Conservation (phyloP, 2,113 vertebrate genomes). For the Leptobrachium ailaonicum region DNA sequence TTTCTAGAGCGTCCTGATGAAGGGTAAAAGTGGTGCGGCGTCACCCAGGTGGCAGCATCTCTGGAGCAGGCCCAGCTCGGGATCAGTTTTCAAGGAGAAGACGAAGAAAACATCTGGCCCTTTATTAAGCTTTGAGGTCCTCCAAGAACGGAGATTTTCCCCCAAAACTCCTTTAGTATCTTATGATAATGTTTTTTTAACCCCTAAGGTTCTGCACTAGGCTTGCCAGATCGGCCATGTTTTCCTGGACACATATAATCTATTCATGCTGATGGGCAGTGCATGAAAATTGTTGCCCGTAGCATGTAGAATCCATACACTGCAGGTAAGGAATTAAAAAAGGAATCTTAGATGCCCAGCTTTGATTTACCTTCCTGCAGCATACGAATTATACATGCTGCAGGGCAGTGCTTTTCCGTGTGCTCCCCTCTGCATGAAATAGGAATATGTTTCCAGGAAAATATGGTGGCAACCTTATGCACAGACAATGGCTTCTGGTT, state of each 20-base stretch:
- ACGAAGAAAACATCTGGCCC: constrained; percentile 24
- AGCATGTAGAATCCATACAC: too few species aligned
- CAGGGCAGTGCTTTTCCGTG: too few species aligned
- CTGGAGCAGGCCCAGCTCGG: constrained; percentile 18
- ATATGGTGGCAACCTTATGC: too few species aligned
- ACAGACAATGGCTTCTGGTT: too few species aligned
- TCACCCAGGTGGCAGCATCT: constrained; percentile 10
- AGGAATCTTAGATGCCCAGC: background rate
- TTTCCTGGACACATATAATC: too few species aligned
- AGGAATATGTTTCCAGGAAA: too few species aligned
- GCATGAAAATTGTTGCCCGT: too few species aligned
- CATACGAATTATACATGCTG: too few species aligned
- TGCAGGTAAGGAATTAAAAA: background rate
- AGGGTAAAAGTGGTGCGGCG: background rate
- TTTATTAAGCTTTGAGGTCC: background rate
- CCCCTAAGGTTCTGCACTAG: constrained; percentile 6
- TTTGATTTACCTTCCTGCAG: too few species aligned
- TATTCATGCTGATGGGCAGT: too few species aligned
- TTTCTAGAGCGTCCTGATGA: background rate
- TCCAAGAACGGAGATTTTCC: constrained; percentile 2
- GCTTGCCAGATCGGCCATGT: background rate
- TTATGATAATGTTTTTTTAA: background rate
- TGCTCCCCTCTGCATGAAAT: too few species aligned
- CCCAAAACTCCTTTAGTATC: background rate
- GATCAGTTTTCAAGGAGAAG: constrained; percentile 23